Conservation (phyloP, 2,888 invertebrate species). For the Tridacna crocea region DNA sequence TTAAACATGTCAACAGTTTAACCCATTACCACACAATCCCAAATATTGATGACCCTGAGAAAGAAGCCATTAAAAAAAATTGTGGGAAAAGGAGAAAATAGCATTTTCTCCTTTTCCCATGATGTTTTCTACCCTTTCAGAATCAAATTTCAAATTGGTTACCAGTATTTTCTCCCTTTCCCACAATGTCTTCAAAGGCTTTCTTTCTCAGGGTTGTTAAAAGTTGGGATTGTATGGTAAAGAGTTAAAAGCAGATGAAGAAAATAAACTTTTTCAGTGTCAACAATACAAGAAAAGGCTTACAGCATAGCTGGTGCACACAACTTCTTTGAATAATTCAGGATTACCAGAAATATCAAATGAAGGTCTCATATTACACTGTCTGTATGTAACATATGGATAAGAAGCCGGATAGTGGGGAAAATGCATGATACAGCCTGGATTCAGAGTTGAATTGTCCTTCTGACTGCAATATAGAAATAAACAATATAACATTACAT, state of each 20-base stretch:
- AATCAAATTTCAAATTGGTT: no score
- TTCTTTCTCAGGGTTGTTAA: not conserved
- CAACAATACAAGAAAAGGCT: constrained; percentile 42
- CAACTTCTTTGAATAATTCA: constrained; percentile 55
- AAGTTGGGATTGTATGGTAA: not conserved
- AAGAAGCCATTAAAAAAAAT: not conserved
- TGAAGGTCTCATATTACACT: constrained; percentile 63
- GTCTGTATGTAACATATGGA: constrained; percentile 62
- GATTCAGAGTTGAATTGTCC: constrained; percentile 60
- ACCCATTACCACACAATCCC: no score
- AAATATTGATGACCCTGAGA: no score
- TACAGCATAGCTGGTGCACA: constrained; percentile 76
- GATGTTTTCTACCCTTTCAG: no score
- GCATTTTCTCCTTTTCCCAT: not conserved
- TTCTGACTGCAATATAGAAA: constrained; percentile 69
- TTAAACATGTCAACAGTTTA: no score
- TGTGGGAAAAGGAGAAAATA: not conserved
- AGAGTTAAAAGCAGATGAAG: no score
- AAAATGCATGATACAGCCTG: constrained; percentile 63
- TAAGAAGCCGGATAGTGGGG: constrained; percentile 62
- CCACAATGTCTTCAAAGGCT: not conserved
- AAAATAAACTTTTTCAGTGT: no score
- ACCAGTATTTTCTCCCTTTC: not conserved
- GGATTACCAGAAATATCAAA: constrained; percentile 45
- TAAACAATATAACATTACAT: not conserved